A percentile compares a stretch with the other conserved stretches of the same genome.
These are phyloP conservation scores for Pelodytes ibericus DNA, from an alignment of 2,797 vertebrate species.

Conservation along the genomic window DNA sequence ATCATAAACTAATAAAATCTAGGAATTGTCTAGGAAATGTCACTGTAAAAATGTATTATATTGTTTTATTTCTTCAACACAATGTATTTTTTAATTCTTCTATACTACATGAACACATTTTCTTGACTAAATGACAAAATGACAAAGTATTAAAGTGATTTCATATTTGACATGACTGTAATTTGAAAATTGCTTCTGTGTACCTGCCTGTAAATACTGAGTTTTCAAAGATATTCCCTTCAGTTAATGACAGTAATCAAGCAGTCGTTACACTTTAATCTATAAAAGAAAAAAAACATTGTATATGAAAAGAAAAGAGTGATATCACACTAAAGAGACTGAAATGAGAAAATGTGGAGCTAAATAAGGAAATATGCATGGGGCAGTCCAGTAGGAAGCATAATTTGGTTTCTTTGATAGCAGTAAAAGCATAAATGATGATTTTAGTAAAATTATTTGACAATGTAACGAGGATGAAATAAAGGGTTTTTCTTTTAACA, in stretches of 20 bases:
- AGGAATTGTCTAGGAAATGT: too few species aligned
- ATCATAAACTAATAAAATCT: too few species aligned
- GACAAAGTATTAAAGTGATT: slow-evolving; percentile 54
- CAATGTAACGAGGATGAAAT: too few species aligned
- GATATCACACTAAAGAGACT: slow-evolving; percentile 14
- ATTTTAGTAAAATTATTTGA: neutral
- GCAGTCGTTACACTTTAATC: slow-evolving; percentile 35
- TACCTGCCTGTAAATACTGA: slow-evolving; percentile 50
- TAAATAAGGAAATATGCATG: slow-evolving; percentile 4
- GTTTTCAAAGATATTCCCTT: slow-evolving; percentile 53
- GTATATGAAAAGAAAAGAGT: slow-evolving; percentile 21
- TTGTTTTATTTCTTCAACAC: too few species aligned
- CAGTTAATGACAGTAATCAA: slow-evolving; percentile 41
- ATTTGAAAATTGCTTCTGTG: slow-evolving; percentile 60
- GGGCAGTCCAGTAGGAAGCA: neutral
- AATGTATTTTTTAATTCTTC: slow-evolving; percentile 7
- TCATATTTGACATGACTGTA: slow-evolving; percentile 51
- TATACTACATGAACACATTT: slow-evolving; percentile 8
- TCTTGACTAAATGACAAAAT: slow-evolving; percentile 56
- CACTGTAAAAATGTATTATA: too few species aligned
- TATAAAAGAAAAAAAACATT: slow-evolving; percentile 25
- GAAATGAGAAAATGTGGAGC: slow-evolving; percentile 3
- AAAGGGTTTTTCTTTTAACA: too few species aligned
- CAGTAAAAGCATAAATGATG: neutral
- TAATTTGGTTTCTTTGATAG: slow-evolving; percentile 13